Base-by-base conservation (phyloP, 1,140 invertebrate genomes). In the Trissolcus basalis region DNA sequence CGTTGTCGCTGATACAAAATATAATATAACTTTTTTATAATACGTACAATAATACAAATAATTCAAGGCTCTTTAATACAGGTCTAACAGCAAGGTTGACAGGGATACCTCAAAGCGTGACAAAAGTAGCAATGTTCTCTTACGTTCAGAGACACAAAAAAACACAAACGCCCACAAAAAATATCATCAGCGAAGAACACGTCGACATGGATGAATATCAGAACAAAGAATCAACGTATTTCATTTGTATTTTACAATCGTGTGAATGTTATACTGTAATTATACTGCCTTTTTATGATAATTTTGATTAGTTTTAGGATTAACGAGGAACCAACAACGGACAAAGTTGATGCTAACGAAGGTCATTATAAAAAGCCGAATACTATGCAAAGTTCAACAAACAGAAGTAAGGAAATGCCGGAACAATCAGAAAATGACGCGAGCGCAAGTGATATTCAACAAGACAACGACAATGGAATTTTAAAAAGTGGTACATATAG, bases 51-150 rank as follows among this genome's bases (percentile, higher is more conserved):
- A 39, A n/a, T n/a, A 39, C 1, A 9, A 39, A 39, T 39, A 11
- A 39, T 9, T 39, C 9, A 9, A 11, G 3, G 9, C 3, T 39
- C 9, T 9, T 39, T 27, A 47, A 49, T 48, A 7, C 59, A 35
- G 65, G 56, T 27, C 39, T 72, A n/a, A 33, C 72, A 13, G 55
- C 63, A 16, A 68, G 36, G 61, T 59, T 53, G 63, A 41, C 55
- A 12, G 55, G 47, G 63, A 32, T 49, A 15, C 49, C 80, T 7
- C 45, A 76, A 43, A 77, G 55, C 0, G 50, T 81, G 16, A 81
- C 74, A 0, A 80, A 78, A 73, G 50, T 81, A 4, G 72, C 73
- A 0, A 76, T 79, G 10, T 80, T 81, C 7, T 65, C 69, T n/a
- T 64, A 58, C 12, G 36, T 81, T 4, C 68, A 64, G 16, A 49